Base-by-base conservation (phyloP, 2,797 vertebrate species). In the Tympanoctomys barrerae region DNA sequence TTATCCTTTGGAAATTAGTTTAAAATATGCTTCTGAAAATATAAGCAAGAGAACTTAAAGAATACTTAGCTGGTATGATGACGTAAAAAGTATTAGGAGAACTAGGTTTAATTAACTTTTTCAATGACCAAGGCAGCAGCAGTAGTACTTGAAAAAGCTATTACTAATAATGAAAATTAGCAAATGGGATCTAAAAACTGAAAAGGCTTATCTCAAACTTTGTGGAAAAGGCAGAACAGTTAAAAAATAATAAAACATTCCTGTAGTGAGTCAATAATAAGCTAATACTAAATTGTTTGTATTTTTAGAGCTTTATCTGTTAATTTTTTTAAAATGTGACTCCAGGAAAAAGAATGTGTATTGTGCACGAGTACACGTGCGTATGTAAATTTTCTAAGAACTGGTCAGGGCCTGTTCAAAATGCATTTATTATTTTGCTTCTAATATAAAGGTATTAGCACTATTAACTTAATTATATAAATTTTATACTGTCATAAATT, bases 391-490 rank as follows among this genome's bases (percentile, higher is more conserved):
- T 84, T 93, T 80, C 83, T 87, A 95, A 89, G 52, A 90, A 61
- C 0, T 33, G 22, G 46, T 22, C 0, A 77, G 39, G 31, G 28
- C n/a, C 83, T 85, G 21, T 71, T 89, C 52, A 81, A 80, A 89
- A 71, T 28, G 42, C 13, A 77, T 75, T 10, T 10, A 71, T 90
- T 78, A 71, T 66, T 90, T 86, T 94, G 28, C 31, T 89, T 89
- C 62, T 80, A 75, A 91, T 77, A 87, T 14, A 83, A 85, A 94
- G 28, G 16, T 39, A 89, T 80, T 52, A 46, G 62, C 87, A 89
- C 39, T 68, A 89, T 61, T 73, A 84, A 94, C 89, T 70, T 84
- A 52, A 87, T 26, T 90, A 66, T 70, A 87, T 85, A 87, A 24
- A 8, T 42, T 89, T 89, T 80, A 75, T 2, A 80, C 42, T 39